A percentile compares a stretch with the other conserved stretches of the same genome.
These are phyloP conservation scores for Galaxias olidus DNA, from an alignment of 2,797 vertebrate genomes.

Conservation along the genomic window DNA sequence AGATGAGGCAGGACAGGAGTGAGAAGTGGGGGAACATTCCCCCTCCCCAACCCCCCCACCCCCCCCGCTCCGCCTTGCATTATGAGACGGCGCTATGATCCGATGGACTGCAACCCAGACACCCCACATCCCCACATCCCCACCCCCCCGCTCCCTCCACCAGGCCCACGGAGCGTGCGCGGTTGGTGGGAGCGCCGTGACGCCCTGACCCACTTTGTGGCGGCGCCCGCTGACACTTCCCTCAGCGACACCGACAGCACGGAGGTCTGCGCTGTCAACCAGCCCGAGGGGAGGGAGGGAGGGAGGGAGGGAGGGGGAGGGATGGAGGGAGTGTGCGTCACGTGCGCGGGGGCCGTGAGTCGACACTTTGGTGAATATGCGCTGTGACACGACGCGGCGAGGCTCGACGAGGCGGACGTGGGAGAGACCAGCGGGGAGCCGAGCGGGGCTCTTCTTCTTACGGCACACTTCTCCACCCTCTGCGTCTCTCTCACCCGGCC, in stretches of 20 bases:
- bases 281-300: conserved; percentile 49
- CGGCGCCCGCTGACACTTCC: conserved; percentile 69
- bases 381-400: conserved; percentile 42
- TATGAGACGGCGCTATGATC: conserved; percentile 59
- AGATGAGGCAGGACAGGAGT: conserved; percentile 69
- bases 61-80: no score
- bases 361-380: conserved; percentile 72
- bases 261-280: conserved; percentile 69
- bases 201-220: conserved; percentile 72
- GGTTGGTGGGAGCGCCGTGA: conserved; percentile 41
- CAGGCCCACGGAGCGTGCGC: conserved; percentile 67
- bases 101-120: conserved; percentile 44
- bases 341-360: conserved; percentile 60
- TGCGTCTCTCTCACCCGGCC: conserved; percentile 10
- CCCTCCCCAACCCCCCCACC: no score
- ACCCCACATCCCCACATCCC: neutral
- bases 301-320: neutral
- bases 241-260: conserved; percentile 71
- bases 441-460: no score
- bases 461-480: conserved; percentile 14
- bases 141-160: conserved; percentile 32
- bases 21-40: conserved; percentile 68
- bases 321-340: conserved; percentile 10
- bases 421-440: conserved; percentile 11
- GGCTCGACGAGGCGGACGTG: conserved; percentile 28